Evolutionary conservation across 30 jellyfish, hydroid and myxozoan genomes (phyloP).

Genomic region (Aurelia sp.): DNA sequence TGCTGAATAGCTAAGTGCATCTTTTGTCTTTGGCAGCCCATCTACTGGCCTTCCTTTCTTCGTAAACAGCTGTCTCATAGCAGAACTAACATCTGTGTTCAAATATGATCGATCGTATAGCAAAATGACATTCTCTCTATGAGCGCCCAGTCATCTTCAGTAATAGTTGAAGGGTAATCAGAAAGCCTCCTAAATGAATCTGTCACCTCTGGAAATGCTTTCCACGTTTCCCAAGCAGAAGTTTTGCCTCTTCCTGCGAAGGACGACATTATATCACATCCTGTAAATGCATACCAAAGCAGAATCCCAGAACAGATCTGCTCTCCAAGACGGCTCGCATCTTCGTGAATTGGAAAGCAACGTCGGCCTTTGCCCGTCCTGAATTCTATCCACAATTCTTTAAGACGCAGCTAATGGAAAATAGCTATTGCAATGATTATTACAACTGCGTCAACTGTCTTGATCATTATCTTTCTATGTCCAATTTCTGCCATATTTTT

Average conservation of each 20-base stretch:
- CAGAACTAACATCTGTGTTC: slow-evolving; percentile 17
- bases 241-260: slow-evolving; percentile 37
- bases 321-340: no score
- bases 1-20: slow-evolving; percentile 59
- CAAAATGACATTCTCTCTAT: no score
- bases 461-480: no score
- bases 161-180: not conserved
- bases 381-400: slow-evolving; percentile 45
- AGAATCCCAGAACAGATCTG: slow-evolving; percentile 16
- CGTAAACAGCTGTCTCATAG: slow-evolving; percentile 29
- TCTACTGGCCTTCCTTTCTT: slow-evolving; percentile 30
- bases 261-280: slow-evolving; percentile 53
- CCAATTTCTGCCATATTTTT: no score
- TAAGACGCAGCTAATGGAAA: slow-evolving; percentile 8
- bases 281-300: slow-evolving; percentile 53
- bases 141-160: no score
- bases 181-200: slow-evolving; percentile 16
- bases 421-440: slow-evolving; percentile 13
- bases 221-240: slow-evolving; percentile 55
- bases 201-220: slow-evolving; percentile 43
- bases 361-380: slow-evolving; percentile 20
- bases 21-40: slow-evolving; percentile 28
- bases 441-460: slow-evolving; percentile 46
- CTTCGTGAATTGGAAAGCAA: slow-evolving; percentile 28
- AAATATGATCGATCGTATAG: no score